Percentiles rank a stretch among this genome's conserved stretches.
Conservation (phyloP, 2,113 vertebrate species). For the Boleophthalmus pectinirostris region DNA sequence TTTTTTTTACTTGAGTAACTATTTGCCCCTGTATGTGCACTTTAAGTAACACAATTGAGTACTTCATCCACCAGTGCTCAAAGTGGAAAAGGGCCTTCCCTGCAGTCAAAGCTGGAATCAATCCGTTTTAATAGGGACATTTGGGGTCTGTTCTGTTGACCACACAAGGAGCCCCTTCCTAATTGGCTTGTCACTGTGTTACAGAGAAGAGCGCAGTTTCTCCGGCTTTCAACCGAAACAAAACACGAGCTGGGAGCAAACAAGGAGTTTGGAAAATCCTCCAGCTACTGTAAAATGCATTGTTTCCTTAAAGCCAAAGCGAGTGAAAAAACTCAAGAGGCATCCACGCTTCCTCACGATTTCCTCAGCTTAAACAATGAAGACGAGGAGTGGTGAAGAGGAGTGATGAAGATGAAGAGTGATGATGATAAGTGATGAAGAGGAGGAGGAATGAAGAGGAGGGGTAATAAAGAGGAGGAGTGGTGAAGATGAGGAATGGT, state of each 20-base stretch:
- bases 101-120: slow-evolving; percentile 40
- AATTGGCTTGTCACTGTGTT: slow-evolving; percentile 45
- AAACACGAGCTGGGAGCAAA: not conserved
- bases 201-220: slow-evolving; percentile 32
- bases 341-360: slow-evolving; percentile 50
- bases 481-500: too few relatives aligned
- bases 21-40: too few relatives aligned
- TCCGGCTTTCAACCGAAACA: slow-evolving; percentile 16
- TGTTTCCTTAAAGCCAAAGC: slow-evolving; percentile 10
- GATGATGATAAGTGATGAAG: too few relatives aligned
- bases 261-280: not conserved
- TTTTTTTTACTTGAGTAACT: too few relatives aligned
- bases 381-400: too few relatives aligned
- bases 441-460: too few relatives aligned
- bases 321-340: slow-evolving; percentile 36
- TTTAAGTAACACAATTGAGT: too few relatives aligned
- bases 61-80: not conserved
- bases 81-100: slow-evolving; percentile 8
- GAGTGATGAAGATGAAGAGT: too few relatives aligned
- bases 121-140: slow-evolving; percentile 33
- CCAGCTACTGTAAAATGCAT: not conserved
- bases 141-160: slow-evolving; percentile 40
- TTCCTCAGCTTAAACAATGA: slow-evolving; percentile 48
- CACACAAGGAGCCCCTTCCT: slow-evolving; percentile 12
- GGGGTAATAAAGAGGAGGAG: too few relatives aligned